Percentiles rank a stretch among this genome's conserved stretches.
These are phyloP conservation scores for Cheilosia variabilis DNA, from an alignment of 2,888 invertebrate species.

Conservation along the genomic window DNA sequence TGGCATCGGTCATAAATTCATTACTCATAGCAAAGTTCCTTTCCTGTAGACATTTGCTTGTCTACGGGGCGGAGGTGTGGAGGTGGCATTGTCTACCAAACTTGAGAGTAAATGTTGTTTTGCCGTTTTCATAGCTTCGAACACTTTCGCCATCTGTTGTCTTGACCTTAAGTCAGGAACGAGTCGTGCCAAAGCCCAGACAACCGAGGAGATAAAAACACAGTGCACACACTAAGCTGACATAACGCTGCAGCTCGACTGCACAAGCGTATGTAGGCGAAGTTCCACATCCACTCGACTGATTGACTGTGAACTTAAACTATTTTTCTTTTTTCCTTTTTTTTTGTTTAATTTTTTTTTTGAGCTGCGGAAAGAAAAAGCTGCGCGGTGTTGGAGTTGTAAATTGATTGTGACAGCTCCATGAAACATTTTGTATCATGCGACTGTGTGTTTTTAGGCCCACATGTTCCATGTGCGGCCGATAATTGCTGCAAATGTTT, in stretches of 20 bases:
- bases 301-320: constrained; percentile 72
- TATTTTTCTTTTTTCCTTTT: constrained; percentile 30
- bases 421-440: constrained; percentile 64
- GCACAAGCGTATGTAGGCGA: constrained; percentile 42
- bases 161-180: constrained; percentile 64
- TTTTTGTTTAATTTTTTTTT: constrained; percentile 12
- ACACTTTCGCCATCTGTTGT: constrained; percentile 15
- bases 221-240: not conserved
- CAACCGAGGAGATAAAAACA: constrained; percentile 19
- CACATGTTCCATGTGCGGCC: constrained; percentile 37
- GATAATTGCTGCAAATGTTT: constrained; percentile 27
- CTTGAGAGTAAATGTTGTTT: constrained; percentile 9
- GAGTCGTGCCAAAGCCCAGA: constrained; percentile 50
- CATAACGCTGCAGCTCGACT: not conserved
- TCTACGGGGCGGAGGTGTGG: not conserved
- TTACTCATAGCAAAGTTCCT: constrained; percentile 41
- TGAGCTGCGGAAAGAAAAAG: constrained; percentile 25
- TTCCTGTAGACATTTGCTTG: constrained; percentile 2
- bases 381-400: constrained; percentile 62
- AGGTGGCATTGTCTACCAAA: constrained; percentile 10
- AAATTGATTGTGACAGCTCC: constrained; percentile 70
- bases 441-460: constrained; percentile 49
- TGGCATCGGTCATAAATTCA: constrained; percentile 43
- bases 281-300: constrained; percentile 60
- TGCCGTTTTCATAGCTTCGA: constrained; percentile 3